Base-by-base conservation (phyloP, 2,113 vertebrate species). In the Microtus oregoni region DNA sequence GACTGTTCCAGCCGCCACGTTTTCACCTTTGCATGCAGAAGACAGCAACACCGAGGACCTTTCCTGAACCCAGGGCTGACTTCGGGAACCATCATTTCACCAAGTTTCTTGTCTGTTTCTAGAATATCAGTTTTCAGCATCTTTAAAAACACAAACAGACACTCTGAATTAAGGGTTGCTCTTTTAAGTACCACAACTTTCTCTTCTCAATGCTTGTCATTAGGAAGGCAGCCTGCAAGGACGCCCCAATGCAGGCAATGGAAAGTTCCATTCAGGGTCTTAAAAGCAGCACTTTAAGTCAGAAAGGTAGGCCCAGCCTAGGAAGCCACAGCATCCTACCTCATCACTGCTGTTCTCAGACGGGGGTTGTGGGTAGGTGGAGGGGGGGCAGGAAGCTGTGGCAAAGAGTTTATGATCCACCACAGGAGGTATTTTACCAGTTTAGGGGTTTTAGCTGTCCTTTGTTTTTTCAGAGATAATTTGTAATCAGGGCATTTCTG, bases 1-100 rank as follows among this genome's bases (percentile, higher is more conserved):
- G 97, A 96, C 97, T 98, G 98, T 92, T 28, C 72, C 94, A 89
- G 86, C 13, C 2, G 52, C 67, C 55, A 82, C 79, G n/a, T 94
- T 75, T 44, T 65, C 0, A n/a, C 91, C 85, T 90, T 73, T 68
- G 89, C 24, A 11, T 86, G 85, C 22, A 8, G 73, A 38, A 92
- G 86, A 24, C 24, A 38, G 50, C 28, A 10, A 7, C 41, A 38
- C 50, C 9, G 12, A 52, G 55, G 17, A 20, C 73, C 78, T 89
- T 83, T 76, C 55, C 63, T 55, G 61, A 68, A 24, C 6, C 17
- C 63, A 30, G 0, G 10, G 38, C 70, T 85, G 9, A 52, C 90
- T 93, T 76, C 63, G 35, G 52, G 94, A 75, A 75, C 63, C 0
- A 0, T 20, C 52, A 81, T 90, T 52, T 94, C 72, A 79, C 50